Evolutionary conservation across 2,888 invertebrate genomes (phyloP), one percentile per base, ranked within the genome.

Genomic region (Minunthozetes semirufus): DNA sequence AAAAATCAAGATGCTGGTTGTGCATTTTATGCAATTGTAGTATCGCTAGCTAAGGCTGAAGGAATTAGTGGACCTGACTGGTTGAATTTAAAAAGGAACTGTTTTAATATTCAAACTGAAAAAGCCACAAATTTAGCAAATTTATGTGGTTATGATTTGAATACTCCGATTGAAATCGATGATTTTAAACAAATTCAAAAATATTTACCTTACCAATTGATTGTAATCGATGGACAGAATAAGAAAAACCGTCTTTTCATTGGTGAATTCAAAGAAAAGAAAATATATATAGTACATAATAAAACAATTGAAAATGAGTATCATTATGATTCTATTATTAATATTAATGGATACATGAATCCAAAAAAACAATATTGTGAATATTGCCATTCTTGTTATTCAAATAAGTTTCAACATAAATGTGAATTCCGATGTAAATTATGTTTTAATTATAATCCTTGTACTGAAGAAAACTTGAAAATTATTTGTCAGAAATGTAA

Each of bases 161-260:
- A 15, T 48, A 9, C 25, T 5, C 17, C 15, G 4, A 1, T 11
- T 48, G 1, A 13, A 2, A 19, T 42, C 0, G 9, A 25, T 48
- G 70, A 70, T n/a, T 70, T 42, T 25, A 1, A 1, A 25, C 1
- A 19, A 22, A 70, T 70, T 46, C 70, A 70, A 70, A 3, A 15
- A 19, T n/a, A n/a, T n/a, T n/a, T n/a, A n/a, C n/a, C n/a, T 19
- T 70, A 70, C 27, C 70, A 70, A 70, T 6, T 70, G 3, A 27
- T 48, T 17, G 27, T 70, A 13, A 48, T 70, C 3, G 70, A 70
- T 48, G 48, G 25, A 1, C 25, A 15, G 2, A 46, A 70, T 48
- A 70, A 70, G 11, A 1, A 8, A 17, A 70, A 70, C 22, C 46
- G 66, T 8, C 27, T 70, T 19, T 70, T 48, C 13, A 15, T 70